Conservation (phyloP, 2,888 invertebrate species). For the Mamestra brassicae region DNA sequence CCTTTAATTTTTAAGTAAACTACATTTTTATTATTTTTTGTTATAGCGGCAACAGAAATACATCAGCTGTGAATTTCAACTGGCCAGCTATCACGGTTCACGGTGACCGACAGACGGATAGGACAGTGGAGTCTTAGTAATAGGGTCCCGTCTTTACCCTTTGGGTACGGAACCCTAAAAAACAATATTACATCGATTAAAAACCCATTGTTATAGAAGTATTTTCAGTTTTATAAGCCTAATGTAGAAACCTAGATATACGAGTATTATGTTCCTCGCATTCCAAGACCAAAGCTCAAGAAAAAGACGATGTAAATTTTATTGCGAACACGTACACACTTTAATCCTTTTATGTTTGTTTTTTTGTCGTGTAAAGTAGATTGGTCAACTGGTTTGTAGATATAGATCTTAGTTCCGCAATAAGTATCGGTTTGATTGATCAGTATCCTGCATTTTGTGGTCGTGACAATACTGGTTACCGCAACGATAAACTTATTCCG, state of each 20-base stretch:
- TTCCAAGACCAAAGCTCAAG: not conserved
- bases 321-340: conserved; percentile 1
- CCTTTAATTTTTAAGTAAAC: too few species aligned
- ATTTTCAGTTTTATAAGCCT: not conserved
- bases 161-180: too few species aligned
- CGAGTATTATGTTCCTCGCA: not conserved
- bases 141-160: too few species aligned
- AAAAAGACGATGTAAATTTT: not conserved
- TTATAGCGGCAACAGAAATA: too few species aligned
- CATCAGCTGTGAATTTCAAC: too few species aligned
- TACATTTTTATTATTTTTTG: too few species aligned
- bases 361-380: conserved; percentile 33
- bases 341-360: conserved; percentile 11
- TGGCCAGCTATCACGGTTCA: too few species aligned
- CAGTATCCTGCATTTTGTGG: conserved; percentile 35
- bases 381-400: conserved; percentile 31
- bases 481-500: conserved; percentile 12
- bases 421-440: conserved; percentile 40
- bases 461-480: conserved; percentile 22
- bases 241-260: not conserved
- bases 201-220: not conserved
- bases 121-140: too few species aligned
- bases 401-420: conserved; percentile 60
- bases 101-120: too few species aligned
- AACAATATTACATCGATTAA: too few species aligned